phyloP scores from a whole-genome alignment of 1,140 invertebrate species.

The Limonius californicus region DNA sequence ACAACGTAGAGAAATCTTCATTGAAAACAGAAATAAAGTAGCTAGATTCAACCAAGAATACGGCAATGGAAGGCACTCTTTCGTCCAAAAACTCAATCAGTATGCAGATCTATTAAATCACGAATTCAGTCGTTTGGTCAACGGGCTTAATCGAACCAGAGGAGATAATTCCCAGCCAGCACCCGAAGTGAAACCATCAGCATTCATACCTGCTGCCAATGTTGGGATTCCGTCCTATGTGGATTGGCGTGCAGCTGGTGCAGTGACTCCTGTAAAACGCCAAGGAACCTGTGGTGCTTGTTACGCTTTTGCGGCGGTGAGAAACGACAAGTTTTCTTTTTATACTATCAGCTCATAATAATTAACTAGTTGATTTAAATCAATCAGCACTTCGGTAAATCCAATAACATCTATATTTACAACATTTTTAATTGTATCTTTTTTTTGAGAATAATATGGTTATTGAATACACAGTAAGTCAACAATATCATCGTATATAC shows the following conservation, averaged over 20 bases:
- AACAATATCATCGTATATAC: no score
- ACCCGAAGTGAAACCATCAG: constrained; percentile 9
- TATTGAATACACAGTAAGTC: no score
- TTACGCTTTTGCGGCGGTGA: constrained; percentile 55
- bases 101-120: constrained; percentile 80
- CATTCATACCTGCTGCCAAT: constrained; percentile 38
- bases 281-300: constrained; percentile 49
- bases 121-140: constrained; percentile 72
- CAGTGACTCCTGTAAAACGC: constrained; percentile 38
- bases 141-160: constrained; percentile 73
- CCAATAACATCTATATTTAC: no score
- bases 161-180: constrained; percentile 12
- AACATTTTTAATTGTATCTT: no score
- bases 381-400: no score
- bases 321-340: no score
- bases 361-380: not conserved
- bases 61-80: constrained; percentile 60
- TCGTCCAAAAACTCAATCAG: constrained; percentile 64
- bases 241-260: constrained; percentile 41
- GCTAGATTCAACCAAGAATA: constrained; percentile 76
- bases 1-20: constrained; percentile 79
- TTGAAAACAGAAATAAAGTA: constrained; percentile 80
- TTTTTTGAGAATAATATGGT: no score
- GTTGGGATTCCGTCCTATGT: constrained; percentile 35
- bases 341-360: not conserved